Base-by-base conservation (phyloP, 2,113 vertebrate genomes). In the Gymnorhina tibicen region DNA sequence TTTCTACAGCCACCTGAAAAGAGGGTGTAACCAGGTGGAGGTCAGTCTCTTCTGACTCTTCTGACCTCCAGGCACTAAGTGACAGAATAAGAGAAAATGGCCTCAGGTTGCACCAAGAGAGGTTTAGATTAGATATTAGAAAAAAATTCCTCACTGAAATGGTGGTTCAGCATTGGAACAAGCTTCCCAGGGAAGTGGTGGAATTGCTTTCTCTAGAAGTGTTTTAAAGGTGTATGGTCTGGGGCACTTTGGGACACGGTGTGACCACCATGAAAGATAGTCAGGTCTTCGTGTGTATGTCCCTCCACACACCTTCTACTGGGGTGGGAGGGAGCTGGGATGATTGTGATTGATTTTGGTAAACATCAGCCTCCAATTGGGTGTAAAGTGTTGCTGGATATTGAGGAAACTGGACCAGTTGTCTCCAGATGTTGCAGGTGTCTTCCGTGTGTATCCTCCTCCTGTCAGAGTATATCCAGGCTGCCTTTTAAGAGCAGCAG, bases 401-500 rank as follows among this genome's bases (percentile, higher is more conserved):
- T 23, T 26, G 30, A 24, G 23, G 19, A 44, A 82, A 11, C 16
- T n/a, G 41, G n/a, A 30, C 9, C 47, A 39, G 3, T 22, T 46
- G 23, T 21, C 53, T n/a, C n/a, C 28, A 11, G 11, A n/a, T 5
- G 20, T n/a, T 60, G 9, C 9, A 41, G n/a, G 20, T 6, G 11
- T 16, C 11, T 60, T 67, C 16, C 0, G 0, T 8, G 16, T 18
- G 19, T 30, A 46, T 67, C 39, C n/a, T 53, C 9, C 16, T 9
- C 4, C 7, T 37, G 11, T 33, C 28, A 59, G 46, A 52, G 19
- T 16, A 67, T 18, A 15, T 15, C 16, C 6, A 26, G 33, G 7
- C 19, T 67, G 33, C 33, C 24, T 75, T 75, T 41, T 7, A 44
- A 50, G 20, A 82, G 28, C 13, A 62, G 19, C n/a, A 52, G 16